Evolutionary conservation across 37 sponge, comb jelly and placozoan genomes (phyloP), one percentile per base, ranked within the genome.

Genomic region (Eunapius fragilis): DNA sequence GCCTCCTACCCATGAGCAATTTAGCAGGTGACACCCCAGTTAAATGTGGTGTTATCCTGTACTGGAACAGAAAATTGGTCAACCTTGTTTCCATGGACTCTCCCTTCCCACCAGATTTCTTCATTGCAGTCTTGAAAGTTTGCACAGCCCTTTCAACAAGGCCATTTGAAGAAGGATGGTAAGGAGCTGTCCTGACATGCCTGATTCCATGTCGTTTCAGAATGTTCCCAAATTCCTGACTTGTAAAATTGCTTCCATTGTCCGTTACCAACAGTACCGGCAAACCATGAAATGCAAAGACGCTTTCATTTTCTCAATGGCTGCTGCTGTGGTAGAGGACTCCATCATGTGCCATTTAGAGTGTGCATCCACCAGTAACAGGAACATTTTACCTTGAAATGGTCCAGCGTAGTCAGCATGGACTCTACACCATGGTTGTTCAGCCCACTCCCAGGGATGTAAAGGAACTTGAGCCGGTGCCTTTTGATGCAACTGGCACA

Each of bases 71-170:
- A 41, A 41, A 41, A 41, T 41, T 41, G 41, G 6, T 41, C 41
- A 41, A 41, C 41, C 41, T 41, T 6, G 41, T 41, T 41, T 41
- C 41, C 41, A 41, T 41, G 41, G 41, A 41, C 28, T 27, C 71
- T 28, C 28, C 71, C 3, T 70, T 70, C 3, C 25, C 25, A 45
- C 25, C 41, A 31, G 47, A 45, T 27, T 70, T 70, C 71, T 27
- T 70, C 71, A 70, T 70, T 2, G 27, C 71, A 28, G 25, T 27
- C 71, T 70, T 70, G 28, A 70, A 70, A 27, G 71, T 70, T 70
- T 70, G 71, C 71, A 70, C 71, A 22, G 49, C 80, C 28, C 80
- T 37, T 47, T 79, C 80, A 26, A 47, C 80, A 14, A 45, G 49
- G 24, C 49, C 49, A 35, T 77, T 77, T 35, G 79, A 36, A 12